Evolutionary conservation across 1,140 invertebrate genomes (phyloP).

Genomic region (Zaprionus kolodkinae): DNA sequence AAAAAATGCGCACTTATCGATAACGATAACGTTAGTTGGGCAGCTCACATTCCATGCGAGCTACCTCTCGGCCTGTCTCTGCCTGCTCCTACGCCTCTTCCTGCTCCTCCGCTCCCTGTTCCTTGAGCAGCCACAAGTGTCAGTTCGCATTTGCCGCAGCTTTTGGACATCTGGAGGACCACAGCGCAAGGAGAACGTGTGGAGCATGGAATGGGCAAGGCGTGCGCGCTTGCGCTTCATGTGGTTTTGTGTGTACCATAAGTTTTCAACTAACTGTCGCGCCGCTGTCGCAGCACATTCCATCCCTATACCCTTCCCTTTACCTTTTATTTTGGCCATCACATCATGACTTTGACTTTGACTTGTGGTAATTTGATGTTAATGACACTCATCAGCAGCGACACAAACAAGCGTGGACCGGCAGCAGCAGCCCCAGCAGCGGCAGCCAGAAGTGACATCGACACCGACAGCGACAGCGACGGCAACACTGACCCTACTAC

Average conservation of each 20-base stretch:
- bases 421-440: conserved; percentile 8
- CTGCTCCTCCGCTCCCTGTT: neutral
- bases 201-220: neutral
- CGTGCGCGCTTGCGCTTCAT: conserved; percentile 32
- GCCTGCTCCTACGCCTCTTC: neutral
- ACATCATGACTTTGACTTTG: conserved; percentile 81
- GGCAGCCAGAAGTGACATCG: conserved; percentile 52
- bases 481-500: conserved; percentile 22
- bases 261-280: conserved; percentile 57
- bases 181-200: neutral
- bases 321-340: conserved; percentile 47
- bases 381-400: conserved; percentile 78
- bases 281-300: conserved; percentile 21
- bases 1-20: conserved; percentile 6
- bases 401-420: conserved; percentile 39
- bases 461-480: conserved; percentile 76
- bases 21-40: conserved; percentile 1
- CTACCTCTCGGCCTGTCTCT: neutral
- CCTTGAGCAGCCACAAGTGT: conserved; percentile 30
- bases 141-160: conserved; percentile 31
- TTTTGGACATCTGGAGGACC: conserved; percentile 25
- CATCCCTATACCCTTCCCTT: neutral
- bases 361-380: conserved; percentile 82
- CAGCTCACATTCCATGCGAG: neutral
- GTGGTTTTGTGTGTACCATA: conserved; percentile 55